Evolutionary conservation across 2,888 invertebrate species (phyloP).

Genomic region (Agonopterix heracliana): DNA sequence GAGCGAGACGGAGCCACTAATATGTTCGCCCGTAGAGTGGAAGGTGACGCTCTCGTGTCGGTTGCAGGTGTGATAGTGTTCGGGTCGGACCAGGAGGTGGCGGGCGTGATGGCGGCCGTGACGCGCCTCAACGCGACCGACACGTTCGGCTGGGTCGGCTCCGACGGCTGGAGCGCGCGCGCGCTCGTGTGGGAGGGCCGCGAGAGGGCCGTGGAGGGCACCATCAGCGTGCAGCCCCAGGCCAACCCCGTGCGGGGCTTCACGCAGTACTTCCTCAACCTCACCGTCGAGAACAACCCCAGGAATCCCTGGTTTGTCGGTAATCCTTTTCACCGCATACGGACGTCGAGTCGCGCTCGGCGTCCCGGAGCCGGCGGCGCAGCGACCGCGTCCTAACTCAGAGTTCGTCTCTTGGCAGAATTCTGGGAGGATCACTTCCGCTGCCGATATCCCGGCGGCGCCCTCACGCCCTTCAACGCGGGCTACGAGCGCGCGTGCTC

Average conservation of each 20-base stretch:
- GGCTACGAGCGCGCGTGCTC: constrained; percentile 83
- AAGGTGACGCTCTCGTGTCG: background rate
- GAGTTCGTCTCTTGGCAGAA: constrained; percentile 74
- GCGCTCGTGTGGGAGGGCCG: constrained; percentile 89
- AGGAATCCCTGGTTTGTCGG: constrained; percentile 98
- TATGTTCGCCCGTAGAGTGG: background rate
- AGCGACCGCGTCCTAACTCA: too few species aligned
- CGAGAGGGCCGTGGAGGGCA: constrained; percentile 85
- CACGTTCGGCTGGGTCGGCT: constrained; percentile 95
- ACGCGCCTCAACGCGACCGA: constrained; percentile 88
- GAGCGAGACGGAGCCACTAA: constrained; percentile 82
- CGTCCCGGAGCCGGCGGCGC: background rate
- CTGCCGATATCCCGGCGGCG: constrained; percentile 88
- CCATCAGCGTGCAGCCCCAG: constrained; percentile 94
- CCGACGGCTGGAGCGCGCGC: constrained; percentile 96
- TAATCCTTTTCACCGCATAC: constrained; percentile 50
- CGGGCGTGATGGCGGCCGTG: constrained; percentile 95
- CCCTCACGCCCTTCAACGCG: constrained; percentile 87
- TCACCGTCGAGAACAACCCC: constrained; percentile 90
- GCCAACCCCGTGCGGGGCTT: constrained; percentile 92
- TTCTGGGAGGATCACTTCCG: constrained; percentile 97
- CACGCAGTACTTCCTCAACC: constrained; percentile 88
- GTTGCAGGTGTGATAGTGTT: constrained; percentile 92
- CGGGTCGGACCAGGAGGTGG: constrained; percentile 97
- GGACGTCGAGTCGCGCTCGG: background rate